Percentiles rank a stretch among this genome's conserved stretches.
These are phyloP conservation scores for Clitarchus hookeri DNA, from an alignment of 2,888 invertebrate species.

Conservation along the genomic window DNA sequence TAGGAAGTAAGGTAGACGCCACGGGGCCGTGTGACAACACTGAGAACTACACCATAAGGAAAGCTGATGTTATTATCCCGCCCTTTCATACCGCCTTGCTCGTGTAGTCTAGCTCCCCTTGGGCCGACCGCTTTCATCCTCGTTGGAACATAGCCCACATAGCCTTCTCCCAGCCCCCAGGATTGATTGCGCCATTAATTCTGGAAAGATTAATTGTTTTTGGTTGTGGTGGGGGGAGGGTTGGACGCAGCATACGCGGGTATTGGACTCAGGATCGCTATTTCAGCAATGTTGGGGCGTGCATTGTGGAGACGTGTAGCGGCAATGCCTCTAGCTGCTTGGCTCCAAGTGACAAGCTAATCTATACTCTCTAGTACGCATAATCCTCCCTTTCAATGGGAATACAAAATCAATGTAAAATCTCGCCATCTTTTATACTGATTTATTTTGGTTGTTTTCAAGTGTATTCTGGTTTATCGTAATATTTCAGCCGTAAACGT, in stretches of 20 bases:
- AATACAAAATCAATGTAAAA: too few relatives aligned
- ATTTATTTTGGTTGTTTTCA: too few relatives aligned
- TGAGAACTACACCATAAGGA: neutral
- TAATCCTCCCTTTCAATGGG: too few relatives aligned
- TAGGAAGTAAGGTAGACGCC: too few relatives aligned
- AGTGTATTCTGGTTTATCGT: too few relatives aligned
- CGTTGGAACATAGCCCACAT: neutral
- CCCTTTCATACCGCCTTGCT: neutral
- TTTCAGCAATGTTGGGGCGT: neutral
- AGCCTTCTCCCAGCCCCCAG: neutral
- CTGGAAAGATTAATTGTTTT: conserved; percentile 8
- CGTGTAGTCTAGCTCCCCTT: neutral
- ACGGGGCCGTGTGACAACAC: neutral
- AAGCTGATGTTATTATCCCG: neutral
- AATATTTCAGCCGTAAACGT: too few relatives aligned
- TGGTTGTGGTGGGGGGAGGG: neutral
- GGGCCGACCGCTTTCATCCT: neutral
- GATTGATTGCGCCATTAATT: conserved; percentile 7
- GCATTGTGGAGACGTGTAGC: neutral
- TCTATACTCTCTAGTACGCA: too few relatives aligned
- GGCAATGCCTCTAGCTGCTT: neutral
- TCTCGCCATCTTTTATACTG: too few relatives aligned
- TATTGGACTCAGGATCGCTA: neutral
- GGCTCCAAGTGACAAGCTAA: too few relatives aligned
- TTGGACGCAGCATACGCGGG: neutral